phyloP scores from a whole-genome alignment of 2,797 vertebrate species.

The Bradypodion ventrale region DNA sequence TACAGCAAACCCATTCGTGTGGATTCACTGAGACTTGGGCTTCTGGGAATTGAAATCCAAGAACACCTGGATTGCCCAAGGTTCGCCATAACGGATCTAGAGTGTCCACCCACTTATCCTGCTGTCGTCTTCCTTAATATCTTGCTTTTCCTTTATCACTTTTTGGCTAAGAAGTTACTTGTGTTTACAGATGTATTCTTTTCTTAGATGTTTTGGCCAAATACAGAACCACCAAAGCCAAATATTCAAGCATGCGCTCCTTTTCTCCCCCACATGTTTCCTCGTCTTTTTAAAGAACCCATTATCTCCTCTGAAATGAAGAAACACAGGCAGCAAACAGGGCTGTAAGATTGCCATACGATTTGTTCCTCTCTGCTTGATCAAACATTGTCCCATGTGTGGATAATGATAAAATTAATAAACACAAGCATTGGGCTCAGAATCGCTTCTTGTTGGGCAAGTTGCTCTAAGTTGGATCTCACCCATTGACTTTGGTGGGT shows the following conservation, averaged over 20 bases:
- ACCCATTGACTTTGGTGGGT: not conserved
- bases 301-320: not conserved
- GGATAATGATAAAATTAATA: not conserved
- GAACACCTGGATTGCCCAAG: too few species aligned
- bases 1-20: too few species aligned
- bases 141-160: not conserved
- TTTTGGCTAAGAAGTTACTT: conserved; percentile 1
- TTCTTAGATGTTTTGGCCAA: not conserved
- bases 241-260: not conserved
- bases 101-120: too few species aligned
- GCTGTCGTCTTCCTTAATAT: not conserved
- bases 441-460: not conserved
- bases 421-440: not conserved
- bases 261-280: not conserved
- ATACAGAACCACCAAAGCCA: not conserved
- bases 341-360: not conserved
- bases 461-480: not conserved
- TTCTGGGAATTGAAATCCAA: too few species aligned
- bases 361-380: not conserved
- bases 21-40: too few species aligned
- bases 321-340: not conserved
- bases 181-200: not conserved
- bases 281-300: too few species aligned
- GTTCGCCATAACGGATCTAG: too few species aligned
- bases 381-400: not conserved